Conservation (phyloP, 1,140 invertebrate species). For the Rhagoletis pomonella region DNA sequence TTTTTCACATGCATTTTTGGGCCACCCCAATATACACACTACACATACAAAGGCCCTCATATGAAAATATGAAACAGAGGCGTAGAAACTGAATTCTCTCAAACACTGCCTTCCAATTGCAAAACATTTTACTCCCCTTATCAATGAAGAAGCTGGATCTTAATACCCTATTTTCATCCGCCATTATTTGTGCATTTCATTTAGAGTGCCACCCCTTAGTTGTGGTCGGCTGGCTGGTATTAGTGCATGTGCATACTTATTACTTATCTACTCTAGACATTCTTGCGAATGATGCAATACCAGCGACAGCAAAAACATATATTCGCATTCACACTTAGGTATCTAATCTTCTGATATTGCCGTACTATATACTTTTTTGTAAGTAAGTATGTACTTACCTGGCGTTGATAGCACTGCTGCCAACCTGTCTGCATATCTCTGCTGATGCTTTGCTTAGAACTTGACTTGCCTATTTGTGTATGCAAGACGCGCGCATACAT, state of each 20-base stretch:
- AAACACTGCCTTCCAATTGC: no score
- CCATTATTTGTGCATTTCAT: background rate
- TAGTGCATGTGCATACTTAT: background rate
- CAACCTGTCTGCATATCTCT: slow-evolving; percentile 4
- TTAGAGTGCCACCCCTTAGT: background rate
- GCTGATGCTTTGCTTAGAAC: background rate
- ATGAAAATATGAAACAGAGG: no score
- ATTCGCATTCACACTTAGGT: background rate
- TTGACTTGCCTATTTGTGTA: background rate
- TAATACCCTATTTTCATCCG: background rate
- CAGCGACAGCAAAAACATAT: background rate
- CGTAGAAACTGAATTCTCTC: no score
- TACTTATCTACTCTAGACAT: background rate
- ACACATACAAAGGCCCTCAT: background rate
- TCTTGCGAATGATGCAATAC: slow-evolving; percentile 4
- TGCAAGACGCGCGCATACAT: background rate
- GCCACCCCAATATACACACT: background rate
- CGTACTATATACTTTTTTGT: background rate
- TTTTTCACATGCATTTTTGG: no score
- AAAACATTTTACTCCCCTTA: no score
- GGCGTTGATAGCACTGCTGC: background rate
- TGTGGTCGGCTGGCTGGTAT: background rate
- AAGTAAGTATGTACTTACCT: background rate
- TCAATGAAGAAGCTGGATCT: no score
- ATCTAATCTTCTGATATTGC: background rate